Percentiles rank a stretch among this genome's conserved stretches.
These are phyloP conservation scores for Halyomorpha halys DNA, from an alignment of 1,140 invertebrate species.

Conservation along the genomic window DNA sequence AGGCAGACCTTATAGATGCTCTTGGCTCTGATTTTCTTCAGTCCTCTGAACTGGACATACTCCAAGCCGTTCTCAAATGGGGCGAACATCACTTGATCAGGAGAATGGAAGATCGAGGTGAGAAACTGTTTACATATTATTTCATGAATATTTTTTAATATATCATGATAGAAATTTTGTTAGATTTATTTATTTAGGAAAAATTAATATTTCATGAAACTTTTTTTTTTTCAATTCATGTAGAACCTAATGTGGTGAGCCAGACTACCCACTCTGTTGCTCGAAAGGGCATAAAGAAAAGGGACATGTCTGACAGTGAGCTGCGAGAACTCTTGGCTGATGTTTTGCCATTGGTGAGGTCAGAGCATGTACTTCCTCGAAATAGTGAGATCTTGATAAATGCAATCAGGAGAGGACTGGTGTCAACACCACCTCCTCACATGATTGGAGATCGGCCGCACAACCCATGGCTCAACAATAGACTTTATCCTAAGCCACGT, in stretches of 20 bases:
- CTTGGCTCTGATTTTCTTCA: constrained; percentile 83
- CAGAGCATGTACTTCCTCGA: constrained; percentile 80
- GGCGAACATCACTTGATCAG: constrained; percentile 74
- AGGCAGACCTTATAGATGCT: constrained; percentile 65
- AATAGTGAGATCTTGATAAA: constrained; percentile 70
- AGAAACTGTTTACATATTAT: not conserved
- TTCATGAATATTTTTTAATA: not conserved
- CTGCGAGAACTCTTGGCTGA: constrained; percentile 76
- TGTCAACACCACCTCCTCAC: constrained; percentile 73
- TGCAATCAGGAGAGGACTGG: constrained; percentile 71
- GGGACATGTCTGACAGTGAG: constrained; percentile 77
- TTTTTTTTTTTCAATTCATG: constrained; percentile 32
- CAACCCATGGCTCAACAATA: constrained; percentile 70
- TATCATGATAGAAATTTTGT: not conserved
- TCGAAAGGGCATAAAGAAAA: constrained; percentile 71
- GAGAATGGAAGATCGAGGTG: constrained; percentile 70
- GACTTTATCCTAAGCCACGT: constrained; percentile 58
- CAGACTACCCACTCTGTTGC: constrained; percentile 84
- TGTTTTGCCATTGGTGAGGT: constrained; percentile 64
- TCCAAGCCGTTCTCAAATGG: constrained; percentile 82
- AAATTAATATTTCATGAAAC: not conserved
- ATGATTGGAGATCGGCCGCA: constrained; percentile 59
- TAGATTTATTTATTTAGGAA: not conserved
- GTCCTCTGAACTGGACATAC: constrained; percentile 77
- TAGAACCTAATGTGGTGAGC: constrained; percentile 82